A percentile compares a stretch with the other conserved stretches of the same genome.
phyloP scores from a whole-genome alignment of 30 jellyfish, hydroid and myxozoan genomes.

The Hydra vulgaris region DNA sequence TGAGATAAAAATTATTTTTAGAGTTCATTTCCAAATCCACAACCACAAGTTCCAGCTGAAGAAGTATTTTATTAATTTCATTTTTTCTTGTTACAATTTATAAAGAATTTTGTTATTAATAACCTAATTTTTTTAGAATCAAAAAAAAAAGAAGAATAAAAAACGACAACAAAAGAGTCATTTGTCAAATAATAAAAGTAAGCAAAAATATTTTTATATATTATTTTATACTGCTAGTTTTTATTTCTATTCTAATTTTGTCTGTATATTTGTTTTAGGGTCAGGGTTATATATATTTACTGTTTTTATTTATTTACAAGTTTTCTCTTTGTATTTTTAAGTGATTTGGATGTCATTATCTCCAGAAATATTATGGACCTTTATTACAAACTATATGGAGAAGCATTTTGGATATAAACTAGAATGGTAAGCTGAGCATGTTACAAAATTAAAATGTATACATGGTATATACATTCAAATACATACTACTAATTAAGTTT shows the following conservation, averaged over 20 bases:
- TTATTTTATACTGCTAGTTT: background rate
- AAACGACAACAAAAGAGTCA: slow-evolving; percentile 44
- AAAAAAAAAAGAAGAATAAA: slow-evolving; percentile 65
- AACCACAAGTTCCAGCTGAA: slow-evolving; percentile 89
- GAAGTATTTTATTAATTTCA: slow-evolving; percentile 32
- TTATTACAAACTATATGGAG: slow-evolving; percentile 39
- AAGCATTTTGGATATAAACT: slow-evolving; percentile 69
- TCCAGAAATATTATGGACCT: slow-evolving; percentile 74
- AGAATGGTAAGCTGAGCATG: slow-evolving; percentile 47
- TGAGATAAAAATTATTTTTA: slow-evolving; percentile 9
- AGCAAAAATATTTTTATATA: background rate
- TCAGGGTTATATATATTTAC: no score
- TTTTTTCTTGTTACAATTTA: background rate
- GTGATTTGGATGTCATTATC: slow-evolving; percentile 90
- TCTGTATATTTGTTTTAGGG: slow-evolving; percentile 5
- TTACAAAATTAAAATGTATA: no score
- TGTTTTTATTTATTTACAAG: no score
- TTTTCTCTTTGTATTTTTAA: slow-evolving; percentile 7
- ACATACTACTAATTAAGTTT: no score
- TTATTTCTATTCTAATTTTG: background rate
- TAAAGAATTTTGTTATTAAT: no score
- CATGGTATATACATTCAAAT: no score
- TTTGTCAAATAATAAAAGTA: slow-evolving; percentile 25
- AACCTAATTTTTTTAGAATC: slow-evolving; percentile 41
- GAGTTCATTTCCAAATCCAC: slow-evolving; percentile 78